Evolutionary conservation across 92 coral and sea anemone genomes (phyloP).

Genomic region (Scolanthus callimorphus): DNA sequence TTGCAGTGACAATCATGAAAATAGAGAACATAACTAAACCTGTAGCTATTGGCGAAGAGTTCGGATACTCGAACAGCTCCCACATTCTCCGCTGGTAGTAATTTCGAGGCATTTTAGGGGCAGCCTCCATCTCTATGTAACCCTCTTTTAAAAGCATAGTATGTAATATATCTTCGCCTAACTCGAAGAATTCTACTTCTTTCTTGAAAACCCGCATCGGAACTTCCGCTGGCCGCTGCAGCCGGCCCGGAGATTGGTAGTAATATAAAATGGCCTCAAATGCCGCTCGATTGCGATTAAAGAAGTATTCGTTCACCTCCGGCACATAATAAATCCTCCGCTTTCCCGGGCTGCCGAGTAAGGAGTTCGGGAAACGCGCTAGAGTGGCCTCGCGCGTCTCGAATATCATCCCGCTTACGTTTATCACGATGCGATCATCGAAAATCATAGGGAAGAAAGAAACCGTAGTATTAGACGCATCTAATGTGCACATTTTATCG

Average conservation of each 20-base stretch:
- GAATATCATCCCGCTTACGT: conserved; percentile 93
- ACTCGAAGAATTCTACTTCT: conserved; percentile 92
- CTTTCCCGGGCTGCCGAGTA: conserved; percentile 83
- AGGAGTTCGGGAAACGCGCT: conserved; percentile 83
- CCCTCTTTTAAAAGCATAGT: conserved; percentile 81
- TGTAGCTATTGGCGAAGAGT: conserved; percentile 73
- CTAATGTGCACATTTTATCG: conserved; percentile 7
- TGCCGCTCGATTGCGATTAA: conserved; percentile 90
- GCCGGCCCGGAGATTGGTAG: conserved; percentile 91
- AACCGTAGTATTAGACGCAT: background rate
- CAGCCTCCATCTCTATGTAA: conserved; percentile 54
- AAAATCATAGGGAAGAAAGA: conserved; percentile 24
- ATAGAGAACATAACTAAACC: conserved; percentile 73
- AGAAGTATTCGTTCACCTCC: conserved; percentile 77
- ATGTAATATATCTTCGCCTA: conserved; percentile 84
- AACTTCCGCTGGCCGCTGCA: conserved; percentile 82
- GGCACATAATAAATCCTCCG: conserved; percentile 75
- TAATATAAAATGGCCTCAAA: conserved; percentile 94
- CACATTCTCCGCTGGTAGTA: conserved; percentile 70
- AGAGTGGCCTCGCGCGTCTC: conserved; percentile 87
- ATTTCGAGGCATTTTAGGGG: conserved; percentile 50
- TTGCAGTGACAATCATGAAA: conserved; percentile 70
- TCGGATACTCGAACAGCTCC: conserved; percentile 96
- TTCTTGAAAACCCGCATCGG: conserved; percentile 85
- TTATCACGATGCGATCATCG: conserved; percentile 91